Evolutionary conservation across 2,888 invertebrate species (phyloP).

Genomic region (Plebejus melissa): DNA sequence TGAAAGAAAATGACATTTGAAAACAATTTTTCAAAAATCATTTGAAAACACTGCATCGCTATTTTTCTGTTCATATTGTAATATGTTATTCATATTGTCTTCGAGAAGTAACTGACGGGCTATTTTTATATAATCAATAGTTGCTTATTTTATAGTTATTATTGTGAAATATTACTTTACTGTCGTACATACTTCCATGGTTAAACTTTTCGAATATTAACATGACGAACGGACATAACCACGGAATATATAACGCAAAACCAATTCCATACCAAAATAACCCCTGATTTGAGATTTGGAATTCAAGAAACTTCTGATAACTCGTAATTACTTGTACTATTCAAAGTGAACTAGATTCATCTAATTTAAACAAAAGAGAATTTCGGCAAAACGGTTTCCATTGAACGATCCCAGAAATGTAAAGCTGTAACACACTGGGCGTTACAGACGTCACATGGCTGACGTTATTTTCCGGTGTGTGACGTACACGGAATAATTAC

Average conservation of each 20-base stretch:
- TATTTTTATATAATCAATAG: neutral
- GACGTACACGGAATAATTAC: conserved; percentile 17
- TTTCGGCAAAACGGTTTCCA: neutral
- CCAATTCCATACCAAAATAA: too few relatives aligned
- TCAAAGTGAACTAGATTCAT: neutral
- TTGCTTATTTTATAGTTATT: too few relatives aligned
- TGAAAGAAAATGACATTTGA: neutral
- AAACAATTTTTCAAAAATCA: neutral
- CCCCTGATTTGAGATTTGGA: too few relatives aligned
- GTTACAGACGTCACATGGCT: neutral
- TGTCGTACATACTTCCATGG: too few relatives aligned
- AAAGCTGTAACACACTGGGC: neutral
- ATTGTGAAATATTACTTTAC: too few relatives aligned
- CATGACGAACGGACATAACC: neutral
- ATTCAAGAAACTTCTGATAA: too few relatives aligned
- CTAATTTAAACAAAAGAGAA: neutral
- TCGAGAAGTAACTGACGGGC: neutral
- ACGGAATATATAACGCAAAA: neutral
- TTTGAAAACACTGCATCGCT: neutral
- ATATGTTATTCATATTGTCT: neutral
- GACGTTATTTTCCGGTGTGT: neutral
- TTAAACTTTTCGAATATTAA: neutral
- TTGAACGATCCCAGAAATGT: neutral
- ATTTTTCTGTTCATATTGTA: neutral
- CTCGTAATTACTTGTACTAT: neutral